Evolutionary conservation across 1,140 invertebrate species (phyloP).

Genomic region (Linepithema humile): DNA sequence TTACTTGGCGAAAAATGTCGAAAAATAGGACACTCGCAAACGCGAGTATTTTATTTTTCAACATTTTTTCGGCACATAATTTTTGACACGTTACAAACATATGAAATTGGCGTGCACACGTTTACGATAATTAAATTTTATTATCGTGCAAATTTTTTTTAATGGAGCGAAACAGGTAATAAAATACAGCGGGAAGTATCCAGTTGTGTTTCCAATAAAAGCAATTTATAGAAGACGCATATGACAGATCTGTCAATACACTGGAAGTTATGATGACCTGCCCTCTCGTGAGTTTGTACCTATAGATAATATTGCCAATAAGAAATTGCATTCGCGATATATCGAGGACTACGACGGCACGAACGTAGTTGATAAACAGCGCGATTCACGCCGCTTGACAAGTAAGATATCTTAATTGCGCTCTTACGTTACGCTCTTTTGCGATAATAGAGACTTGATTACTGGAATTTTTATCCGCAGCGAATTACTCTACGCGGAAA

Average conservation of each 20-base stretch:
- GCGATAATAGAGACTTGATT: background rate
- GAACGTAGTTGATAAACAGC: background rate
- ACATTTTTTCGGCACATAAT: background rate
- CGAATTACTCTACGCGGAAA: background rate
- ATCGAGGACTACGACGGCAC: background rate
- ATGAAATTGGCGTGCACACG: background rate
- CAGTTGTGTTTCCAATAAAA: conserved; percentile 40
- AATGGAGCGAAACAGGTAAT: background rate
- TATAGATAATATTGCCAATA: conserved; percentile 24
- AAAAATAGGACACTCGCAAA: too few species aligned
- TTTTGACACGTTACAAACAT: background rate
- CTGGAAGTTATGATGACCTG: conserved; percentile 45
- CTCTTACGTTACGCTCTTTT: background rate
- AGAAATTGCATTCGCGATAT: conserved; percentile 8
- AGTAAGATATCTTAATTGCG: background rate
- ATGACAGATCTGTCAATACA: conserved; percentile 55
- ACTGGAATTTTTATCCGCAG: background rate
- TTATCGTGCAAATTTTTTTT: conserved; percentile 13
- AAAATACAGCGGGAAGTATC: background rate
- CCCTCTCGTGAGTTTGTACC: background rate
- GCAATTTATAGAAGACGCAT: conserved; percentile 30
- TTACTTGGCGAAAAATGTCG: too few species aligned
- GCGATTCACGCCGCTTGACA: background rate
- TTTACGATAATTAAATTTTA: background rate
- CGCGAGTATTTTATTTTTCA: background rate